Percentiles rank a stretch among this genome's conserved stretches.
These are phyloP conservation scores for Miniopterus natalensis DNA, from an alignment of 2,113 vertebrate genomes.

Conservation along the genomic window DNA sequence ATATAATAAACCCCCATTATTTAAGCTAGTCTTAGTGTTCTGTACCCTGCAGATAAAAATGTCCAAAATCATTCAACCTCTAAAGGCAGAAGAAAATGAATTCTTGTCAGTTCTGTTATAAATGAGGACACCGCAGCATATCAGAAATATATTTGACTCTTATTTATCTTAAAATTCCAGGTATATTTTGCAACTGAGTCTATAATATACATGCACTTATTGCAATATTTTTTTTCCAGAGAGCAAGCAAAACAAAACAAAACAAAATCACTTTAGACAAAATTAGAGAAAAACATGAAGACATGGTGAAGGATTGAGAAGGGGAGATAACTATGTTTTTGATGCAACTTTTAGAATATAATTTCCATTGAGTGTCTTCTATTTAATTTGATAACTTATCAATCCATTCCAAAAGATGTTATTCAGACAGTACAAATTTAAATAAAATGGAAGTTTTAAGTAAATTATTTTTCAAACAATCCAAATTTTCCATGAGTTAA, in stretches of 20 bases:
- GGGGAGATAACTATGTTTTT: not conserved
- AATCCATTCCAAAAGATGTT: slow-evolving; percentile 14
- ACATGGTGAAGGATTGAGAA: not conserved
- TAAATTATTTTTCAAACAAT: slow-evolving; percentile 39
- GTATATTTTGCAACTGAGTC: not conserved
- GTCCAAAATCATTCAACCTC: not conserved
- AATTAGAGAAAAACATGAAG: slow-evolving; percentile 1
- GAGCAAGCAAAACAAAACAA: slow-evolving; percentile 19
- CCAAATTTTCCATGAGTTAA: not conserved
- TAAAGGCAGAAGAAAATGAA: slow-evolving; percentile 26
- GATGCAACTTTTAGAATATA: not conserved
- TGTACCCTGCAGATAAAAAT: not conserved
- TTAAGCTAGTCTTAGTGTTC: not conserved
- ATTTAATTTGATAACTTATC: slow-evolving; percentile 30
- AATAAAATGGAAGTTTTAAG: slow-evolving; percentile 3
- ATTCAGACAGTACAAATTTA: slow-evolving; percentile 15
- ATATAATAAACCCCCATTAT: not conserved
- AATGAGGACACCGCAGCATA: not conserved
- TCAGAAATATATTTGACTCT: not conserved
- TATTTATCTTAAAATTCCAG: slow-evolving; percentile 37
- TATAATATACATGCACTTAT: not conserved
- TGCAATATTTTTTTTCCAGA: not conserved
- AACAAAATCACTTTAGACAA: slow-evolving; percentile 22
- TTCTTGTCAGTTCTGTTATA: slow-evolving; percentile 1
- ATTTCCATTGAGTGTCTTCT: not conserved